Percentiles rank a stretch among this genome's conserved stretches.
Conservation (phyloP, 2,113 vertebrate genomes). For the Typhlomys cinereus region DNA sequence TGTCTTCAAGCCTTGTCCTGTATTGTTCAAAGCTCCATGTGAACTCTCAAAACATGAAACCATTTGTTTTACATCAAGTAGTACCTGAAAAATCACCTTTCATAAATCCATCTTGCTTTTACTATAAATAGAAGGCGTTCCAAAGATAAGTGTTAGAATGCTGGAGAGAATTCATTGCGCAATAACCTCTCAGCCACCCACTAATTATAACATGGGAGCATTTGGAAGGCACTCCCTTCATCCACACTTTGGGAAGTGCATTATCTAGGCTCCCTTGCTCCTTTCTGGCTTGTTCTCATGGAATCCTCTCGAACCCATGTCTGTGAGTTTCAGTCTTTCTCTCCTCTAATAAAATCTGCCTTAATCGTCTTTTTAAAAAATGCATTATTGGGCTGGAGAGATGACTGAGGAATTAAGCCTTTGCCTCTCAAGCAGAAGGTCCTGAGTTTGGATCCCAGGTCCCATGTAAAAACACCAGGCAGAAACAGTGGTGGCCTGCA, state of each 20-base stretch:
- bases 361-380: too few relatives aligned
- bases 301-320: too few relatives aligned
- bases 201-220: conserved; percentile 27
- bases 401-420: too few relatives aligned
- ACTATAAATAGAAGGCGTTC: conserved; percentile 14
- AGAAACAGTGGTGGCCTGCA: too few relatives aligned
- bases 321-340: too few relatives aligned
- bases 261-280: too few relatives aligned
- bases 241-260: neutral
- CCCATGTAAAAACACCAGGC: too few relatives aligned
- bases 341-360: too few relatives aligned
- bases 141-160: conserved; percentile 1
- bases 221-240: conserved; percentile 23
- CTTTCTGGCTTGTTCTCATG: too few relatives aligned
- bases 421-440: too few relatives aligned
- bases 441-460: too few relatives aligned
- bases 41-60: neutral
- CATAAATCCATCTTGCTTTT: conserved; percentile 16
- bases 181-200: neutral
- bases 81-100: conserved; percentile 42
- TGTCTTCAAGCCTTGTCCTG: neutral
- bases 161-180: neutral
- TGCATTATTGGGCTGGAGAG: too few relatives aligned
- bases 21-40: neutral
- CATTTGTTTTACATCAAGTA: conserved; percentile 13